These are phyloP conservation scores for Stichopus chloronotus DNA, from an alignment of 35 echinoderm and acorn worm genomes.

Conservation along the genomic window DNA sequence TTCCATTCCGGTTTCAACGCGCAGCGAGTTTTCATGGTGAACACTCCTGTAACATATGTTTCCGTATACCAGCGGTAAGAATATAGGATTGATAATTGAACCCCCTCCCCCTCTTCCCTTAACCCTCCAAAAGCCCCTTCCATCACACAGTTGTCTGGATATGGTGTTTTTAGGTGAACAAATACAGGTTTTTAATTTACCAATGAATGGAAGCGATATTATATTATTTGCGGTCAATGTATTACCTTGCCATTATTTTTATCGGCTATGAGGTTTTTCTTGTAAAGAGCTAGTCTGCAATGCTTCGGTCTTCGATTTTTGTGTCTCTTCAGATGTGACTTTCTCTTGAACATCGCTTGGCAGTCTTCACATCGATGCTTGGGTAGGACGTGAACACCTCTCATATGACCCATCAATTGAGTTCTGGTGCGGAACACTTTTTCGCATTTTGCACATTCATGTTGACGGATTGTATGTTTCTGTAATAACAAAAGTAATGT, in stretches of 20 bases:
- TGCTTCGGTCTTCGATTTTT: not conserved
- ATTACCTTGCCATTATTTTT: not conserved
- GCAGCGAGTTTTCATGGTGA: too few relatives aligned
- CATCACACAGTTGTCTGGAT: too few relatives aligned
- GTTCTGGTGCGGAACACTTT: not conserved
- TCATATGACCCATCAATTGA: not conserved
- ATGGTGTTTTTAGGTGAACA: too few relatives aligned
- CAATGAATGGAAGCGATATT: too few relatives aligned
- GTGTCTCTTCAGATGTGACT: not conserved
- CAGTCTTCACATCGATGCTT: not conserved
- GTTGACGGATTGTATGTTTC: not conserved
- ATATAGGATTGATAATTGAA: too few relatives aligned
- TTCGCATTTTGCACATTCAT: not conserved
- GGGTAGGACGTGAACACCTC: not conserved
- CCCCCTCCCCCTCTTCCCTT: too few relatives aligned
- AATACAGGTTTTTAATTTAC: too few relatives aligned
- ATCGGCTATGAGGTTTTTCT: not conserved
- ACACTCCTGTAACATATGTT: too few relatives aligned
- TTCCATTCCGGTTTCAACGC: too few relatives aligned
- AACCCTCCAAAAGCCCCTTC: too few relatives aligned
- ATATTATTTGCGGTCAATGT: not conserved
- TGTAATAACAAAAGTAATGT: not conserved
- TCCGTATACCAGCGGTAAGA: too few relatives aligned
- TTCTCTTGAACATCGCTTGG: not conserved
- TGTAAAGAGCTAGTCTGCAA: not conserved